Evolutionary conservation across 1,140 invertebrate species (phyloP), one percentile per base, ranked within the genome.

Genomic region (Brachionus sp.): DNA sequence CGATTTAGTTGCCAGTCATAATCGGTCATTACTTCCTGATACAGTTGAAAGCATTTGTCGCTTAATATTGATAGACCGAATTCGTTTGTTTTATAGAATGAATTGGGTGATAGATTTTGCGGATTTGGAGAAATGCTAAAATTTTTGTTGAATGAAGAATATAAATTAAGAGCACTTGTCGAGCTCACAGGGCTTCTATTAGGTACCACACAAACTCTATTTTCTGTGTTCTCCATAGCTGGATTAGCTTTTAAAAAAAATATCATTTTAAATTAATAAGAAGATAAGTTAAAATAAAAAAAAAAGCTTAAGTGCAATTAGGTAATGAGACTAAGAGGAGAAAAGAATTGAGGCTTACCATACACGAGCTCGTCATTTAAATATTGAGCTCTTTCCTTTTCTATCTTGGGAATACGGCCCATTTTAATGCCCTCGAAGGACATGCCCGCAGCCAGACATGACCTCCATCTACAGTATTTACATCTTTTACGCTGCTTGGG

Each of bases 381-480:
- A 78, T 57, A 57, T 33, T 78, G 44, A 10, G 75, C 66, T 37
- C 66, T 46, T 57, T 57, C 53, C 9, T 62, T 78, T 62, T 78
- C 75, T n/a, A 78, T 78, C 10, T 78, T 78, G 5, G 75, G 75
- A 50, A 78, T 78, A 10, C 75, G 75, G 9, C 75, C 75, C 75
- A 78, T 78, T 33, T 62, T 53, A 4, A 78, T 78, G 75, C 75
- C 75, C 33, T 62, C 53, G 46, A 78, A 82, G 68, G 62, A 68
- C 83, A 75, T 83, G 57, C 75, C 75, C 29, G 44, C 62, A n/a
- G 12, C 16, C 84, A 89, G 87, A 88, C 87, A 89, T 87, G 86
- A 87, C 88, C 13, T 87, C 89, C 88, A 89, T 88, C 68, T 88
- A 85, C 88, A 89, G 83, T 87, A 87, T 84, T 89, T 88, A 80